Conservation (phyloP, 2,888 invertebrate genomes). For the Pollenia amentaria region DNA sequence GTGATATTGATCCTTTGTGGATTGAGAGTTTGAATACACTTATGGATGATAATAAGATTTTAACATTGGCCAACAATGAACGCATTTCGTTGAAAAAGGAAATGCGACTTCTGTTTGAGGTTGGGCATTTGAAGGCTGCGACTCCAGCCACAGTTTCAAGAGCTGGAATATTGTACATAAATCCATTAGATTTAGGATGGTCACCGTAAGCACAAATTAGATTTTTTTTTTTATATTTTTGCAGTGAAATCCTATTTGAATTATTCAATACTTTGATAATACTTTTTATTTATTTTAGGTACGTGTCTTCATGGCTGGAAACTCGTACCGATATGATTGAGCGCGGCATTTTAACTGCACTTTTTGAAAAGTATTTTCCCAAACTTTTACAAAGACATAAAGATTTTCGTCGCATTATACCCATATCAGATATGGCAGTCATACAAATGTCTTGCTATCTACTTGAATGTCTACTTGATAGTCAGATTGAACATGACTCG, state of each 20-base stretch:
- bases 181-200: slow-evolving; percentile 97
- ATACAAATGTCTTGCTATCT: slow-evolving; percentile 95
- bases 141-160: slow-evolving; percentile 98
- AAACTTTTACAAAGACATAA: slow-evolving; percentile 91
- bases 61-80: slow-evolving; percentile 97
- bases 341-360: slow-evolving; percentile 92
- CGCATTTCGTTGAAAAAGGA: slow-evolving; percentile 94
- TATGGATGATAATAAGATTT: slow-evolving; percentile 98
- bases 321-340: slow-evolving; percentile 90
- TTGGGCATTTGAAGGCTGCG: slow-evolving; percentile 94
- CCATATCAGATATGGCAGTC: slow-evolving; percentile 95
- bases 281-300: slow-evolving; percentile 85
- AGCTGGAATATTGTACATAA: slow-evolving; percentile 97
- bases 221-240: background rate
- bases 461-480: slow-evolving; percentile 91
- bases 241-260: background rate
- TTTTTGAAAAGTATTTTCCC: slow-evolving; percentile 98
- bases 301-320: slow-evolving; percentile 95
- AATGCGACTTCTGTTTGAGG: slow-evolving; percentile 97
- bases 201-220: slow-evolving; percentile 89
- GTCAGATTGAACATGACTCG: slow-evolving; percentile 59
- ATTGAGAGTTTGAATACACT: slow-evolving; percentile 98
- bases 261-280: background rate
- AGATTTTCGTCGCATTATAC: slow-evolving; percentile 95
- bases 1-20: slow-evolving; percentile 93